Conservation (phyloP, 1,140 invertebrate species). For the Cecropterus lyciades region DNA sequence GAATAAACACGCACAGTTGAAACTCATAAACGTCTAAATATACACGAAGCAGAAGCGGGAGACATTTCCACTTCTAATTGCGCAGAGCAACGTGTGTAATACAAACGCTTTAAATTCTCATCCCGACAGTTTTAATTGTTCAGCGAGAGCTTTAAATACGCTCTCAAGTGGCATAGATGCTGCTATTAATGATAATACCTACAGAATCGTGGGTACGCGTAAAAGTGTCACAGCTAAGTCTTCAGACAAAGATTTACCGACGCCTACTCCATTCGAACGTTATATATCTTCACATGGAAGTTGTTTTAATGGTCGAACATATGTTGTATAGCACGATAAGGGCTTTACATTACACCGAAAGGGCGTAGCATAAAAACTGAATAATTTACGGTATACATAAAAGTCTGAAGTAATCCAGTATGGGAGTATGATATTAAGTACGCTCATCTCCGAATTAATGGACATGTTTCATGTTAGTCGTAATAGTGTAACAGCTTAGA, state of each 20-base stretch:
- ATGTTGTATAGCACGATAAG: conserved; percentile 42
- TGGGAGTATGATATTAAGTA: conserved; percentile 17
- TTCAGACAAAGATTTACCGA: conserved; percentile 57
- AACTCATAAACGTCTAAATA: conserved; percentile 55
- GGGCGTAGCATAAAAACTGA: conserved; percentile 34
- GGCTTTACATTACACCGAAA: conserved; percentile 27
- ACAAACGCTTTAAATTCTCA: conserved; percentile 67
- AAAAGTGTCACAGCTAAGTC: conserved; percentile 63
- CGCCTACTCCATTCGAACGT: conserved; percentile 39
- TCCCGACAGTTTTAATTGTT: conserved; percentile 73
- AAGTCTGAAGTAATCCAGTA: conserved; percentile 23
- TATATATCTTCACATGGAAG: conserved; percentile 35
- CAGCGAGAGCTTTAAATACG: conserved; percentile 62
- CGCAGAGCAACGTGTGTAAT: conserved; percentile 57
- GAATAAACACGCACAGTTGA: conserved; percentile 43
- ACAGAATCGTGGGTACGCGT: conserved; percentile 52
- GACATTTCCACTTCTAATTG: conserved; percentile 61
- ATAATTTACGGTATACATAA: conserved; percentile 34
- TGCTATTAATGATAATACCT: conserved; percentile 65
- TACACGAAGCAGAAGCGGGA: conserved; percentile 50
- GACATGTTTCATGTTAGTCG: conserved; percentile 19
- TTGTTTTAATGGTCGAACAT: conserved; percentile 50
- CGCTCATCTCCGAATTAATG: conserved; percentile 26
- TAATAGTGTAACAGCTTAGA: conserved; percentile 6
- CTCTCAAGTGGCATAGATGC: conserved; percentile 61